These are phyloP conservation scores for Sebastolobus alascanus DNA, from an alignment of 2,797 vertebrate species.

Conservation along the genomic window DNA sequence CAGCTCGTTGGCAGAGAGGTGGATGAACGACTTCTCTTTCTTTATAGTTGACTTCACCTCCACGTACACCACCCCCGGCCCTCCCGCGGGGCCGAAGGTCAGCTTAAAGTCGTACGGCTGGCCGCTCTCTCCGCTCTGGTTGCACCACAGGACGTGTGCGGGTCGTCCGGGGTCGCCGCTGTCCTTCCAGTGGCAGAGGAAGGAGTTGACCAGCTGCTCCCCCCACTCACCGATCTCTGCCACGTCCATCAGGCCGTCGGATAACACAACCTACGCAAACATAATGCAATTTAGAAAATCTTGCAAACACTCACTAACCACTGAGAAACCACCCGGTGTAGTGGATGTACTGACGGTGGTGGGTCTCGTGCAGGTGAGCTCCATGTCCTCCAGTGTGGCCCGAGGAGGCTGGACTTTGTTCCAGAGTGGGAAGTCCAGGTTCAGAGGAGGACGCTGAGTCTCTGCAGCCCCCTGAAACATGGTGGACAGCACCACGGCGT, in stretches of 20 bases:
- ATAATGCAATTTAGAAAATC: not conserved
- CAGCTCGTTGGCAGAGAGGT: slow-evolving; percentile 86
- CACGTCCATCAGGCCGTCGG: slow-evolving; percentile 65
- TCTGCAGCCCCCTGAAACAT: slow-evolving; percentile 78
- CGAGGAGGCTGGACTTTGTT: slow-evolving; percentile 56
- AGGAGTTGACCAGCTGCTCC: slow-evolving; percentile 85
- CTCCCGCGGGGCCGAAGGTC: slow-evolving; percentile 42
- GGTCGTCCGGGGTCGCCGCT: slow-evolving; percentile 59
- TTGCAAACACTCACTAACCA: accelerated
- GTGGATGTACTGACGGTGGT: slow-evolving; percentile 65
- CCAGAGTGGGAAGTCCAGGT: slow-evolving; percentile 80
- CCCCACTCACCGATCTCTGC: slow-evolving; percentile 83
- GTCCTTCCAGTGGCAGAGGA: slow-evolving; percentile 84
- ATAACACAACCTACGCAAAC: slow-evolving; percentile 69
- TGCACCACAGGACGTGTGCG: slow-evolving; percentile 80
- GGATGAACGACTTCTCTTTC: slow-evolving; percentile 82
- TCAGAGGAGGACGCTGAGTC: slow-evolving; percentile 68
- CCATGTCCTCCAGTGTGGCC: slow-evolving; percentile 82
- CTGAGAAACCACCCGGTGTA: not conserved
- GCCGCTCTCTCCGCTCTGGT: slow-evolving; percentile 82
- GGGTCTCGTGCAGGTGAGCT: slow-evolving; percentile 77
- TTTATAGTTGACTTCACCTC: slow-evolving; percentile 86
- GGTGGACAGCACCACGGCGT: slow-evolving; percentile 63
- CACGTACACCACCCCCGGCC: slow-evolving; percentile 72
- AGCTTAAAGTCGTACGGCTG: slow-evolving; percentile 86